Evolutionary conservation across 2,113 vertebrate genomes (phyloP).

Genomic region (Elephas maximus): DNA sequence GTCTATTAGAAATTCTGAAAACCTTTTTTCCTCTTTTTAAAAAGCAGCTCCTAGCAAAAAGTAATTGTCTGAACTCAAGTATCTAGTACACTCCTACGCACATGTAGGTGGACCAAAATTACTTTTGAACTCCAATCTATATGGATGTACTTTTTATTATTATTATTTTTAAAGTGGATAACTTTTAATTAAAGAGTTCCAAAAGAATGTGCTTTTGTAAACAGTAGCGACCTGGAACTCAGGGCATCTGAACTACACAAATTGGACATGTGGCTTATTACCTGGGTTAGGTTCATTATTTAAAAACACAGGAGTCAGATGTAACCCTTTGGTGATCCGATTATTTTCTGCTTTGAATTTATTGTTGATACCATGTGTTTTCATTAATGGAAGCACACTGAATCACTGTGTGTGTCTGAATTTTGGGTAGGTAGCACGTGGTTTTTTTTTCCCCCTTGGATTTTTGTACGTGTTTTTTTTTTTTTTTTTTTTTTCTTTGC

Average conservation of each 20-base stretch:
- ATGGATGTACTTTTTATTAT: background rate
- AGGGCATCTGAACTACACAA: background rate
- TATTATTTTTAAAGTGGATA: background rate
- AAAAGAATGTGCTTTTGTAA: slow-evolving; percentile 2
- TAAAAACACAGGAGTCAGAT: background rate
- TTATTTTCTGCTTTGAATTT: too few relatives aligned
- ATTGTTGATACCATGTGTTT: too few relatives aligned
- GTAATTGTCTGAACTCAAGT: background rate
- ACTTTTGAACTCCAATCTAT: background rate
- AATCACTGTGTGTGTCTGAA: too few relatives aligned
- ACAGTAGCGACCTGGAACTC: background rate
- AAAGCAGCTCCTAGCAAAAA: background rate
- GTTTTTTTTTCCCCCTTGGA: too few relatives aligned
- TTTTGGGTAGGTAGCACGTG: too few relatives aligned
- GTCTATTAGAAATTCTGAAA: background rate
- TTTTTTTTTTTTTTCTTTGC: too few relatives aligned
- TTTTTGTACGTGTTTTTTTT: too few relatives aligned
- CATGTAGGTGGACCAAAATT: background rate
- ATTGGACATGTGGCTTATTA: background rate
- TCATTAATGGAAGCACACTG: too few relatives aligned
- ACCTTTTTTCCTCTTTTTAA: background rate
- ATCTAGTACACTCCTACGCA: background rate
- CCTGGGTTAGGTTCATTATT: background rate
- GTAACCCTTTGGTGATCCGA: too few relatives aligned
- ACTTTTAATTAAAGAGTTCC: background rate